Evolutionary conservation across 2,888 invertebrate species (phyloP).

Genomic region (Orchestes rusci): DNA sequence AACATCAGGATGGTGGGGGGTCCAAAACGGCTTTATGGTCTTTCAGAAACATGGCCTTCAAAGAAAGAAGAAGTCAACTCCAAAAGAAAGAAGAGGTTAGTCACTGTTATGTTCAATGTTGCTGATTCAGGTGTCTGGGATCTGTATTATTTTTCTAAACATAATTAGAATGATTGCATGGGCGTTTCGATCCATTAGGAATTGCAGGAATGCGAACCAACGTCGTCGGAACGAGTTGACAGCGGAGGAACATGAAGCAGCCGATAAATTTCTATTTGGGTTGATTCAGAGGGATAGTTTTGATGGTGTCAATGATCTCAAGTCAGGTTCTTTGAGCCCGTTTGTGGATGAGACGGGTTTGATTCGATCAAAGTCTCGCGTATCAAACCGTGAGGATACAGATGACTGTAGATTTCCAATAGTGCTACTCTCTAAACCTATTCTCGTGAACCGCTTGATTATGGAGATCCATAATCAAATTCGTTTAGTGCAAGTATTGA

Average conservation of each 20-base stretch:
- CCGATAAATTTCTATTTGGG: constrained; percentile 1
- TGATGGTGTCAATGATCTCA: constrained; percentile 8
- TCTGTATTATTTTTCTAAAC: constrained; percentile 22
- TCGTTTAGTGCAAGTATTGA: too few species aligned
- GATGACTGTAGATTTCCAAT: constrained; percentile 19
- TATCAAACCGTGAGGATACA: too few species aligned
- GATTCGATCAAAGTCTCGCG: constrained; percentile 12
- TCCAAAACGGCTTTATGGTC: constrained; percentile 30
- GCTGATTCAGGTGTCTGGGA: too few species aligned
- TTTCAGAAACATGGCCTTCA: constrained; percentile 2
- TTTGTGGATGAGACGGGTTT: too few species aligned
- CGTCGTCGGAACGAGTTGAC: too few species aligned
- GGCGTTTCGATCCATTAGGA: too few species aligned
- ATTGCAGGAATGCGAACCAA: too few species aligned
- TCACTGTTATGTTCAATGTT: too few species aligned
- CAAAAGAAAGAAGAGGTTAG: too few species aligned
- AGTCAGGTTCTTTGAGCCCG: too few species aligned
- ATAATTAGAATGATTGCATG: too few species aligned
- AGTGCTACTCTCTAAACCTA: constrained; percentile 18
- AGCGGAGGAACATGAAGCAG: background rate
- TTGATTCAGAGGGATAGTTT: constrained; percentile 1
- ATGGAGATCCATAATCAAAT: constrained; percentile 17
- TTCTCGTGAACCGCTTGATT: constrained; percentile 15
- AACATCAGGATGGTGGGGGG: constrained; percentile 37
- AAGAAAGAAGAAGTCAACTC: constrained; percentile 11